A percentile compares a stretch with the other conserved stretches of the same genome.
phyloP scores from a whole-genome alignment of 2,797 vertebrate genomes.

The Centropyge bicolor region DNA sequence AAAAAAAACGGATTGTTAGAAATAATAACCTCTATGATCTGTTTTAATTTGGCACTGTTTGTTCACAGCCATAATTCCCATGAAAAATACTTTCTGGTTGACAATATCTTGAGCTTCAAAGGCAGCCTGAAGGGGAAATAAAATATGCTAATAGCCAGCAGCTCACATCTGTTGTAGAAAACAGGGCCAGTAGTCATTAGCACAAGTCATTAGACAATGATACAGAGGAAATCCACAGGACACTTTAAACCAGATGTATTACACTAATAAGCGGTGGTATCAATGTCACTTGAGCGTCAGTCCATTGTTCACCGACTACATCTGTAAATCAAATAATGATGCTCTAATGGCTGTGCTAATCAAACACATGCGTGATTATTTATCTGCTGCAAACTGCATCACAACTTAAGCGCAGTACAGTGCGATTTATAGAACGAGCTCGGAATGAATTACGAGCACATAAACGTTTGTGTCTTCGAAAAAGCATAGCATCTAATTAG shows the following conservation, averaged over 20 bases:
- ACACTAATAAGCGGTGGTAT: constrained; percentile 37
- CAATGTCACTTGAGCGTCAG: constrained; percentile 11
- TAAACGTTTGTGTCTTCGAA: not conserved
- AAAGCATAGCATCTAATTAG: not conserved
- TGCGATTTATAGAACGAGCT: not conserved
- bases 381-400: not conserved
- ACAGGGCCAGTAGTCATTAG: constrained; percentile 59
- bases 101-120: constrained; percentile 30
- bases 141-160: constrained; percentile 49
- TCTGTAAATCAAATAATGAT: constrained; percentile 25
- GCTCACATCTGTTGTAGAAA: constrained; percentile 54
- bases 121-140: constrained; percentile 37
- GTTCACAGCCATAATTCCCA: constrained; percentile 27
- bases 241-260: constrained; percentile 43
- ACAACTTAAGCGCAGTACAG: not conserved
- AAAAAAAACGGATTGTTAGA: not conserved
- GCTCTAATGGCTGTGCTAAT: constrained; percentile 22
- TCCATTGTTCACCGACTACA: constrained; percentile 27
- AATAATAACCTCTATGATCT: constrained; percentile 15
- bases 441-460: not conserved
- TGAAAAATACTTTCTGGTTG: constrained; percentile 27
- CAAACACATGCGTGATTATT: constrained; percentile 16
- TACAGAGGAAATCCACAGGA: constrained; percentile 34
- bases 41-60: constrained; percentile 31
- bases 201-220: constrained; percentile 57